Evolutionary conservation across 1,140 invertebrate genomes (phyloP), one percentile per base, ranked within the genome.

Genomic region (Platorchestia sp.): DNA sequence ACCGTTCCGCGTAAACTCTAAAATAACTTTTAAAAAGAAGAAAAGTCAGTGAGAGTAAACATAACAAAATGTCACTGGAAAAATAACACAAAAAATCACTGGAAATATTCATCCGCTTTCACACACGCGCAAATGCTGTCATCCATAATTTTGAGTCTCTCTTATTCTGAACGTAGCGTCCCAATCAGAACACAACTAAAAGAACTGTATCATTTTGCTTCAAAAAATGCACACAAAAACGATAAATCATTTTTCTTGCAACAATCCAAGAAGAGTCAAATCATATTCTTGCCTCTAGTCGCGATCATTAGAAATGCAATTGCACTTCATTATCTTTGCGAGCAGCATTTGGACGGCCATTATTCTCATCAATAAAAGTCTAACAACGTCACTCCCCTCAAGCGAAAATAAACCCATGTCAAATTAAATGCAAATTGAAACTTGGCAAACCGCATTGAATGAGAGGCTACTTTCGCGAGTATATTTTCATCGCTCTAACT

Each of bases 351-450:
- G 27, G 59, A 75, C 27, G 7, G 59, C 27, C 59, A 36, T 75
- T 36, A 75, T 75, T 19, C 59, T 44, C n/a, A 89, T 42, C 87
- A 42, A 89, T 42, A 42, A 89, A 89, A 89, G 27, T 89, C n/a
- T 42, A 89, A 89, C 87, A 89, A 89, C 42, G 87, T 41, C 41
- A 41, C 43, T 89, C 43, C 36, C 87, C 43, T 89, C 10, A 43
- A 89, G n/a, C n/a, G 27, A 89, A 89, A 89, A 41, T 89, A 14
- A 42, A 42, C 87, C 43, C 87, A 93, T 45, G 91, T 93, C 91
- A 93, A 45, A 93, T 93, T 93, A 93, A 93, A 93, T 93, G 91
- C 91, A 93, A 93, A 93, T 93, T 93, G 91, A 93, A 93, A 93
- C 91, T 93, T 47, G 45, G 43, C 91, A 93, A 93, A 93, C 91